phyloP scores from a whole-genome alignment of 1,140 invertebrate species.

The Brachionus manjavacas region DNA sequence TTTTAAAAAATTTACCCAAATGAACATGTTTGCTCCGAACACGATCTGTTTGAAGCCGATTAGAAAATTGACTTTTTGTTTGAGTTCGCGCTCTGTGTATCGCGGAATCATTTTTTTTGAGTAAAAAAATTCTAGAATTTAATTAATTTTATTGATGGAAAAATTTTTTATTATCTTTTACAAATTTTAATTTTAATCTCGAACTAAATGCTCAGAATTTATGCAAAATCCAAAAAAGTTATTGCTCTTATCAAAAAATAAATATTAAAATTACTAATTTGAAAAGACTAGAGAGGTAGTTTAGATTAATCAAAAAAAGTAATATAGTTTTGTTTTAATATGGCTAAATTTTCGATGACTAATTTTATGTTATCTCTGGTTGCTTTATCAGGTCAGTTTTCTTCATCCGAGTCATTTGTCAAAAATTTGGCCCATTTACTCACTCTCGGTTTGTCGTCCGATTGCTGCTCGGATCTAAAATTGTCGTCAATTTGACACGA shows the following conservation, averaged over 20 bases:
- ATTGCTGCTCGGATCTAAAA: background rate
- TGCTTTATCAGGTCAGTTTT: background rate
- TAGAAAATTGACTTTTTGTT: slow-evolving; percentile 6
- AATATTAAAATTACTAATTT: slow-evolving; percentile 4
- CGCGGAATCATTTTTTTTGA: background rate
- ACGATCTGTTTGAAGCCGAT: background rate
- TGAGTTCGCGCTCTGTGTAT: slow-evolving; percentile 30
- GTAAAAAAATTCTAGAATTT: background rate
- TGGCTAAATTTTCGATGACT: background rate
- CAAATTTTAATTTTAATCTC: background rate
- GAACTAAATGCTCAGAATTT: background rate
- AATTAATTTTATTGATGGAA: background rate
- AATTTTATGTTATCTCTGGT: slow-evolving; percentile 24
- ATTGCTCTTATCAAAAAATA: slow-evolving; percentile 24
- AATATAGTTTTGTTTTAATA: background rate
- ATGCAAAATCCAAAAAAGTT: background rate
- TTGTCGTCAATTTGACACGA: background rate
- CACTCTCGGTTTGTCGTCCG: background rate
- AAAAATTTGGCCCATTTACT: slow-evolving; percentile 39
- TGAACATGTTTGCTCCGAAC: slow-evolving; percentile 14
- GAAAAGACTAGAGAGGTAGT: background rate
- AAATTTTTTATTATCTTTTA: background rate
- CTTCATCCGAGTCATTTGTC: slow-evolving; percentile 29
- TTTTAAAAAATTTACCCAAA: slow-evolving; percentile 6
- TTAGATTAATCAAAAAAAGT: slow-evolving; percentile 11